A percentile compares a stretch with the other conserved stretches of the same genome.
phyloP scores from a whole-genome alignment of 2,888 invertebrate species.

The Criorhina ranunculi region DNA sequence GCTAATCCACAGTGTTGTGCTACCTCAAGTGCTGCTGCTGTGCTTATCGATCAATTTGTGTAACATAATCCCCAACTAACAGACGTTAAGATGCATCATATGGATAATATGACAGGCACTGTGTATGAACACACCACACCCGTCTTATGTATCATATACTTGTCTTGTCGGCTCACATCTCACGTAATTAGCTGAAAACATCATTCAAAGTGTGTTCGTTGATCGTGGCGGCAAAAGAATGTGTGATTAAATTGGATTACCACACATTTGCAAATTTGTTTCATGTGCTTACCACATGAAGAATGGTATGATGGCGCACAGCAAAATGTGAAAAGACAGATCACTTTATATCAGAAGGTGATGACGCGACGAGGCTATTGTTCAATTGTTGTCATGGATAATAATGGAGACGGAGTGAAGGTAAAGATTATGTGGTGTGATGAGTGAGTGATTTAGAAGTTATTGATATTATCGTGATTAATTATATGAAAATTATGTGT shows the following conservation, averaged over 20 bases:
- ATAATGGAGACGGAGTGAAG: conserved; percentile 33
- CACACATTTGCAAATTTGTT: conserved; percentile 69
- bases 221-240: conserved; percentile 25
- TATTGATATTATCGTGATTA: conserved; percentile 54
- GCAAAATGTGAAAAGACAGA: conserved; percentile 37
- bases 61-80: conserved; percentile 60
- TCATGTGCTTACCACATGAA: conserved; percentile 32
- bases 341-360: conserved; percentile 45
- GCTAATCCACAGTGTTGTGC: conserved; percentile 56
- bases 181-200: conserved; percentile 66
- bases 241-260: conserved; percentile 65
- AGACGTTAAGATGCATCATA: conserved; percentile 52
- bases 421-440: conserved; percentile 30
- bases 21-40: conserved; percentile 5
- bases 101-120: conserved; percentile 14
- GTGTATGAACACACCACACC: conserved; percentile 17
- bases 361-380: conserved; percentile 56
- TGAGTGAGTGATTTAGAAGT: conserved; percentile 49
- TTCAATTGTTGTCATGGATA: conserved; percentile 67
- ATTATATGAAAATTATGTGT: conserved; percentile 24
- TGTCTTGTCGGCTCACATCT: conserved; percentile 38
- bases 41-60: conserved; percentile 72
- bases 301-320: conserved; percentile 32
- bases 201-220: conserved; percentile 50
- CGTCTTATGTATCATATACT: neutral